Percentiles rank a stretch among this genome's conserved stretches.
Evolutionary conservation across 1,140 invertebrate species (phyloP).

Genomic region (Musca domestica): DNA sequence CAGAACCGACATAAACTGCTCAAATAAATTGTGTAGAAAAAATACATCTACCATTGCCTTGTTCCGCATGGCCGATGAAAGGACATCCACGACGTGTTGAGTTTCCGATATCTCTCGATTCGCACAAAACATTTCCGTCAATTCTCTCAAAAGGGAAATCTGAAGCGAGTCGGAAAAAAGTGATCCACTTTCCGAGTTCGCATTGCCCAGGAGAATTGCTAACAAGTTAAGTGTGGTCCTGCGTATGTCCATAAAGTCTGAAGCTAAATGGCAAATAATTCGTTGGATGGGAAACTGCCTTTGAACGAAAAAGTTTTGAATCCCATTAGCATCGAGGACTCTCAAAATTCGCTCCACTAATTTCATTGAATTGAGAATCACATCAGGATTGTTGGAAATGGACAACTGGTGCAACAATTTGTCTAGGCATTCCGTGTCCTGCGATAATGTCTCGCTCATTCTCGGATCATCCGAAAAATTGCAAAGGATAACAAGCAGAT

Average conservation of each 20-base stretch:
- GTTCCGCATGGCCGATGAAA: slow-evolving; percentile 41
- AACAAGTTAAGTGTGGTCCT: slow-evolving; percentile 36
- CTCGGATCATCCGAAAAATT: slow-evolving; percentile 43
- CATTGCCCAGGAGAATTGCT: slow-evolving; percentile 33
- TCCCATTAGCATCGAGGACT: slow-evolving; percentile 34
- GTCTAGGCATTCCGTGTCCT: slow-evolving; percentile 34
- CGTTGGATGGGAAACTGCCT: slow-evolving; percentile 41
- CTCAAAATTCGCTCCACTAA: slow-evolving; percentile 39
- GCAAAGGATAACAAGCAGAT: slow-evolving; percentile 40
- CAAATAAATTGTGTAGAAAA: slow-evolving; percentile 48
- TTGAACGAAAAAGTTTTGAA: slow-evolving; percentile 34
- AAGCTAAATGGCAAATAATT: slow-evolving; percentile 43
- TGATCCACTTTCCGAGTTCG: slow-evolving; percentile 34
- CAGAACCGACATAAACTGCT: slow-evolving; percentile 35
- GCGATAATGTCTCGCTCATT: slow-evolving; percentile 32
- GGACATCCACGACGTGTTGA: slow-evolving; percentile 37
- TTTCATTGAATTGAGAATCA: slow-evolving; percentile 39
- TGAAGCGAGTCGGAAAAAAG: slow-evolving; percentile 35
- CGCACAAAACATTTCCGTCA: slow-evolving; percentile 39
- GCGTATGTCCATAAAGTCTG: slow-evolving; percentile 40
- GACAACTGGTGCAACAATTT: slow-evolving; percentile 36
- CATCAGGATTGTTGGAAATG: slow-evolving; percentile 43
- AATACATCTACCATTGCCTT: slow-evolving; percentile 47
- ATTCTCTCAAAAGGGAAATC: slow-evolving; percentile 37
- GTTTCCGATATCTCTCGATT: slow-evolving; percentile 31